Evolutionary conservation across 1,140 invertebrate species (phyloP).

Genomic region (Monomorium pharaonis): DNA sequence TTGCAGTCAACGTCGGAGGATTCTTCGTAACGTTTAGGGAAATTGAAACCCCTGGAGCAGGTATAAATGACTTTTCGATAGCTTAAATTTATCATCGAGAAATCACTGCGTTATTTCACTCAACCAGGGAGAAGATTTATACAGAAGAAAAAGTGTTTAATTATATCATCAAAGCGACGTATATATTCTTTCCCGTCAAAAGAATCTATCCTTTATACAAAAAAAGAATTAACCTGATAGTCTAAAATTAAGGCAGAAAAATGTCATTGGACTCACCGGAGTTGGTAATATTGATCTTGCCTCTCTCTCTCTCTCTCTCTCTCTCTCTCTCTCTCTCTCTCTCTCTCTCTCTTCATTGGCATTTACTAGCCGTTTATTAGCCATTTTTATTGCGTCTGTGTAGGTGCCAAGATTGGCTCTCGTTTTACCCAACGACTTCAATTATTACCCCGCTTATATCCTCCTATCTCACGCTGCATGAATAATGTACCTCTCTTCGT

Average conservation of each 20-base stretch:
- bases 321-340: too few species aligned
- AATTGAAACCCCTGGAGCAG: neutral
- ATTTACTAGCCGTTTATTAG: neutral
- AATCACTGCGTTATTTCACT: neutral
- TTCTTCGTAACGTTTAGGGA: neutral
- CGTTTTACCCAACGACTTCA: conserved; percentile 32
- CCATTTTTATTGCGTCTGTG: neutral
- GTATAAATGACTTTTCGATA: neutral
- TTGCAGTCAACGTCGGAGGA: neutral
- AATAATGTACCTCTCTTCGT: neutral
- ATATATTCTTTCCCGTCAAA: neutral
- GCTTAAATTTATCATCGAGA: neutral
- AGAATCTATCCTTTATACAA: neutral
- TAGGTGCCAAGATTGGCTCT: neutral
- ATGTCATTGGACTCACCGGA: neutral
- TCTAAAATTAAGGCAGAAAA: conserved; percentile 16
- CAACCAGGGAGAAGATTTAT: neutral
- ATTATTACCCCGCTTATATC: conserved; percentile 8
- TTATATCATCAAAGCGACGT: neutral
- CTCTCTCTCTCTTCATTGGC: neutral
- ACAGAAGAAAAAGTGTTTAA: conserved; percentile 9
- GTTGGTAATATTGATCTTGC: conserved; percentile 27
- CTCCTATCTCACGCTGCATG: neutral
- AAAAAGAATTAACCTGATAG: neutral
- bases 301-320: too few species aligned